Evolutionary conservation across 2,797 vertebrate species (phyloP), one percentile per base, ranked within the genome.

Genomic region (Denticeps clupeoides): DNA sequence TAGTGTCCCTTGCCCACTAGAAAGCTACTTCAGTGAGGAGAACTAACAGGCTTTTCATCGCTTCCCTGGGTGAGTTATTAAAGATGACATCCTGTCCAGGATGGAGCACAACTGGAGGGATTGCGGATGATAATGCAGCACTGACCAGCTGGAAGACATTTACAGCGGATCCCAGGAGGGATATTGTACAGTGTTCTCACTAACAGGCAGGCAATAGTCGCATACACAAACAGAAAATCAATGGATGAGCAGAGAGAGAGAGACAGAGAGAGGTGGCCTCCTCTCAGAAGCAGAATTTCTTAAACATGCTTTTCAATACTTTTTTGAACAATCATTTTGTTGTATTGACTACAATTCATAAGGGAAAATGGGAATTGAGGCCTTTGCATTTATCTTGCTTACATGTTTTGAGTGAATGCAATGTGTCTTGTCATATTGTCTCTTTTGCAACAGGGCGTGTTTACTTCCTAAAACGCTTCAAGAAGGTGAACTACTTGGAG

Each of bases 381-480:
- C n/a, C n/a, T n/a, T n/a, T n/a, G n/a, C n/a, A n/a, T n/a, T n/a
- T n/a, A n/a, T n/a, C n/a, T n/a, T n/a, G 10, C 7, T 8, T n/a
- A 12, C 11, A 35, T 21, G 4, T 38, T 35, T 5, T 7, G 7
- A 8, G 7, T 9, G 7, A 15, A 37, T 18, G 35, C 21, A 16
- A 19, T 21, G 38, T 11, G 35, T 10, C 15, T 18, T 16, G n/a
- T n/a, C 15, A 9, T 12, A 24, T 11, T 18, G 3, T 35, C 26
- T 22, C 48, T 37, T 47, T 10, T 16, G 2, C 27, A 21, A 4
- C 62, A 97, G 92, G 93, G 27, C 85, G 86, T 43, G 90, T 97
- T 4, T 97, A 91, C 60, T 97, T 93, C 73, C 74, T 94, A 55
- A 95, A 95, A 67, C 89, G 90, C 0, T 90, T 86, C 67, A 85